Percentiles rank a stretch among this genome's conserved stretches.
phyloP scores from a whole-genome alignment of 2,113 vertebrate species.

The Axis porcinus region DNA sequence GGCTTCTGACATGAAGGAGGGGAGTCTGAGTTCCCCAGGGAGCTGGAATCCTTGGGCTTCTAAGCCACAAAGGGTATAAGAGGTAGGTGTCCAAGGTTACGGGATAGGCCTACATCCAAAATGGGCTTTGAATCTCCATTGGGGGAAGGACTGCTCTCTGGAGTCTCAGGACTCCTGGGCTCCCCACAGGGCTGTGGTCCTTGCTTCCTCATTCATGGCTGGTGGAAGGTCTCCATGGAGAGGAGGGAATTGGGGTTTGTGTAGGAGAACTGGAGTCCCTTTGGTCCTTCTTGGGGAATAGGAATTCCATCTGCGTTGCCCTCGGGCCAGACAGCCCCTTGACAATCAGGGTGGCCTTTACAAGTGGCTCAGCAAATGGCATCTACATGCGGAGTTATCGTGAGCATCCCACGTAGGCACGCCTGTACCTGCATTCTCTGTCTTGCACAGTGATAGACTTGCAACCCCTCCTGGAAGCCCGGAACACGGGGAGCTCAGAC shows the following conservation, averaged over 20 bases:
- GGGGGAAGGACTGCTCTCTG: not conserved
- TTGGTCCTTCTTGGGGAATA: not conserved
- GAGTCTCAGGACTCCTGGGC: not conserved
- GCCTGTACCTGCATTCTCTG: fast-evolving
- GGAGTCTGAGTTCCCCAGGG: not conserved
- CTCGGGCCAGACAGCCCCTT: not conserved
- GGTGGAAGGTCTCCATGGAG: not conserved
- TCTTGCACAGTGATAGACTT: not conserved
- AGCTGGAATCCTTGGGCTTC: not conserved
- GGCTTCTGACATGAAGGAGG: not conserved
- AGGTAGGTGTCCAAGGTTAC: fast-evolving
- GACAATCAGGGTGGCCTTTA: not conserved
- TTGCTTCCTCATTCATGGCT: not conserved
- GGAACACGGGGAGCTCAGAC: not conserved
- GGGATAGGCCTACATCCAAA: not conserved
- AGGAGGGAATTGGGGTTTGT: not conserved
- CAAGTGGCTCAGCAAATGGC: not conserved
- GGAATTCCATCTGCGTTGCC: not conserved
- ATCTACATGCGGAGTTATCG: not conserved
- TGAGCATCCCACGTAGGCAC: not conserved
- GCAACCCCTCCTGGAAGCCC: not conserved
- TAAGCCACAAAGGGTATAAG: not conserved
- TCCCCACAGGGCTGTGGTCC: not conserved
- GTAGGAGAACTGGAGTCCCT: not conserved
- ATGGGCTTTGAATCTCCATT: fast-evolving